Conservation (phyloP, 2,888 invertebrate species). For the Zhengitettix transpicula region DNA sequence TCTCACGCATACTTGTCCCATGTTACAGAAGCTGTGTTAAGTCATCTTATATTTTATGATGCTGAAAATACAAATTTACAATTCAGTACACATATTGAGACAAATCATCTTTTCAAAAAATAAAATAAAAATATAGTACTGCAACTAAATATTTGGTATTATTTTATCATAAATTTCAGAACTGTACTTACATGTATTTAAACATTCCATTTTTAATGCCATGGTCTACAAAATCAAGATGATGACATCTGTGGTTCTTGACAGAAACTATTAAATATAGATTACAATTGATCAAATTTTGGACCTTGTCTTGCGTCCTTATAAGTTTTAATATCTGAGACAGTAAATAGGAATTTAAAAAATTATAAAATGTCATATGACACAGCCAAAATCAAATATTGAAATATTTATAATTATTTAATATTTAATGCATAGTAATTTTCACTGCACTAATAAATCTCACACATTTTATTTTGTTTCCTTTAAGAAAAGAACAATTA, state of each 20-base stretch:
- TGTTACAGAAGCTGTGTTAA: no score
- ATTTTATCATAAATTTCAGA: no score
- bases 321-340: neutral
- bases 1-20: neutral
- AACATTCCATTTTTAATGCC: no score
- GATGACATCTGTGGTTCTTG: neutral
- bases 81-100: no score
- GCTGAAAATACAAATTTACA: no score
- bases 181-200: neutral
- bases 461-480: neutral
- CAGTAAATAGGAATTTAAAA: neutral
- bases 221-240: neutral
- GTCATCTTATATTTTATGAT: no score
- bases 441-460: neutral
- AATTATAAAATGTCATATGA: neutral
- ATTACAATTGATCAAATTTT: neutral
- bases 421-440: neutral
- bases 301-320: neutral
- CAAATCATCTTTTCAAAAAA: no score
- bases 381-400: neutral
- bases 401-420: constrained; percentile 12
- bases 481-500: constrained; percentile 45
- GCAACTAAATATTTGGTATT: no score
- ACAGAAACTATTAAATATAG: neutral
- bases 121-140: no score